Base-by-base conservation (phyloP, 2,888 invertebrate genomes). In the Drosophila emarginata region DNA sequence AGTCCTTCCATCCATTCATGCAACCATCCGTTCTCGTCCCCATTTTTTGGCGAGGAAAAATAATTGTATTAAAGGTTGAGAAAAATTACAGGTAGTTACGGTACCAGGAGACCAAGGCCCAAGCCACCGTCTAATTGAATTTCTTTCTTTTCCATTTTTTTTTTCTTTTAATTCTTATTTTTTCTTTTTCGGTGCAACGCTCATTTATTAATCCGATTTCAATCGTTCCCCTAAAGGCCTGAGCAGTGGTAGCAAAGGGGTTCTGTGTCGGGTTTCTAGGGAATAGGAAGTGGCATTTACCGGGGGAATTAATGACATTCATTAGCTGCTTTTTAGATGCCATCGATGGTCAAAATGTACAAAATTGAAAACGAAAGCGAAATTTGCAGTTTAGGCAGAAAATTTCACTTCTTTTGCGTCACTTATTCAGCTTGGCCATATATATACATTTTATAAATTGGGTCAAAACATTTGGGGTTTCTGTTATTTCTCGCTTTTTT, bases 141-240 rank as follows among this genome's bases (percentile, higher is more conserved):
- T 88, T 45, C 45, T 45, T 45, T 45, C 45, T 45, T 45, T 12
- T 4, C 21, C 45, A 45, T 45, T 45, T 45, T 11, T 45, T 32
- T 32, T 12, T 12, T 21, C 1, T 21, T 80, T 80, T 69, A 4
- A 21, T 45, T 45, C 4, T 45, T 18, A 2, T 9, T 32, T 32
- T 18, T 21, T 12, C 2, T 45, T 80, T 80, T 82, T 69, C 71
- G 69, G 74, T 58, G 59, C 72, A 75, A 66, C 72, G 76, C 82
- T 80, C 87, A 88, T 88, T 87, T 88, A 87, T 88, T 87, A 88
- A 88, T 82, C 87, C 74, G 87, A 88, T 88, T 87, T 87, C 87
- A 80, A 88, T 88, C 88, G 85, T 76, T n/a, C 71, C 70, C 70
- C 68, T 64, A 61, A 54, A 58, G 64, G 40, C 61, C 64, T 50